These are phyloP conservation scores for Rhimphoctona megacephalus DNA, from an alignment of 2,888 invertebrate species.

Conservation along the genomic window DNA sequence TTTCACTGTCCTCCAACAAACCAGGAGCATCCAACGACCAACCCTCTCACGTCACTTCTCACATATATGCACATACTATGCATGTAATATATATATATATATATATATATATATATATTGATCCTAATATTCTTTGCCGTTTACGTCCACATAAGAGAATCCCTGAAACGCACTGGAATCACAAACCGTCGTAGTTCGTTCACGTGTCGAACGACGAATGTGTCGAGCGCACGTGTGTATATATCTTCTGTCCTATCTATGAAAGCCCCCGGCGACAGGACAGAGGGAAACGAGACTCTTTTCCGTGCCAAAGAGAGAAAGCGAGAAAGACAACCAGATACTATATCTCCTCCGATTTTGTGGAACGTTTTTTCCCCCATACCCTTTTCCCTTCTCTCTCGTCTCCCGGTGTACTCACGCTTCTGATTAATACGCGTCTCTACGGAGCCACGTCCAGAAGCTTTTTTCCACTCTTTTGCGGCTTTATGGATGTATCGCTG, in stretches of 20 bases:
- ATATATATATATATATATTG: not conserved
- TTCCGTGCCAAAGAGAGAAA: slow-evolving; percentile 28
- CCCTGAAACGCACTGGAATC: slow-evolving; percentile 47
- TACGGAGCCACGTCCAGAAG: slow-evolving; percentile 32
- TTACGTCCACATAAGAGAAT: slow-evolving; percentile 19
- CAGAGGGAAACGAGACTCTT: slow-evolving; percentile 54
- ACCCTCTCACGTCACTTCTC: slow-evolving; percentile 42
- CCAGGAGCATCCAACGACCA: slow-evolving; percentile 30
- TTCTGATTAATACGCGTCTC: slow-evolving; percentile 63
- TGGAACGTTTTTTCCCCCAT: slow-evolving; percentile 17
- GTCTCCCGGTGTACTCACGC: slow-evolving; percentile 22
- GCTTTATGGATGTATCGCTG: not conserved
- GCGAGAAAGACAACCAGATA: slow-evolving; percentile 1
- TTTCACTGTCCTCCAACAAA: slow-evolving; percentile 28
- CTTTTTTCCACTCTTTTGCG: slow-evolving; percentile 47
- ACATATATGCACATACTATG: not conserved
- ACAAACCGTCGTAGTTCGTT: slow-evolving; percentile 19
- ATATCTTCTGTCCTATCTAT: slow-evolving; percentile 27
- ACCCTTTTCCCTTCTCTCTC: slow-evolving; percentile 15
- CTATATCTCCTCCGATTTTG: slow-evolving; percentile 49
- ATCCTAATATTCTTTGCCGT: slow-evolving; percentile 9
- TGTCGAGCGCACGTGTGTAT: slow-evolving; percentile 1
- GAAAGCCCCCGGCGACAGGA: slow-evolving; percentile 58
- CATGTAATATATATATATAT: too few relatives aligned
- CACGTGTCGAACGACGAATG: slow-evolving; percentile 43